phyloP scores from a whole-genome alignment of 2,888 invertebrate genomes.

The Ecliptopera silaceata region DNA sequence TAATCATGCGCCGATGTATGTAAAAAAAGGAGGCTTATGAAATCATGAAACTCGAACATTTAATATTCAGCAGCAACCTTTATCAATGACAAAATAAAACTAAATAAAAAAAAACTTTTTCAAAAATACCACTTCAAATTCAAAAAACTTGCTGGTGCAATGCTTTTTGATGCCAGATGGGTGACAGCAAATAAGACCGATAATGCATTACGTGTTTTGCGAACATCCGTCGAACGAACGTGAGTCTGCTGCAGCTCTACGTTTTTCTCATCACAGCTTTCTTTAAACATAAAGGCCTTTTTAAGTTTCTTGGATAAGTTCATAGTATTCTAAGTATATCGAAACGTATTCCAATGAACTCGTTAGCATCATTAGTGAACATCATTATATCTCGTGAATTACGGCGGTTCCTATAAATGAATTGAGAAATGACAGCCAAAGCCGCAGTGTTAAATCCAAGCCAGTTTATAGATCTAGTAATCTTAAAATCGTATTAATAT shows the following conservation, averaged over 20 bases:
- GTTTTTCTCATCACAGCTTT: not conserved
- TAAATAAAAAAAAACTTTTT: no score
- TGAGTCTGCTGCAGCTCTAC: not conserved
- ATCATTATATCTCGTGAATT: slow-evolving; percentile 10
- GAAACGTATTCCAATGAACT: slow-evolving; percentile 4
- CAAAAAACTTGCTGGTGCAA: slow-evolving; percentile 5
- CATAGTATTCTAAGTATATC: slow-evolving; percentile 1
- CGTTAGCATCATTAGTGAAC: slow-evolving; percentile 14
- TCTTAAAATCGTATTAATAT: not conserved
- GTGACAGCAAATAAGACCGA: slow-evolving; percentile 3
- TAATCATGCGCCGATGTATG: no score
- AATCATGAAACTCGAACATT: no score
- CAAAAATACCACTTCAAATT: not conserved
- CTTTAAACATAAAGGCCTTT: not conserved
- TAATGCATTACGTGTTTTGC: slow-evolving; percentile 7
- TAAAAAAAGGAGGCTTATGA: no score
- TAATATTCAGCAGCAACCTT: no score
- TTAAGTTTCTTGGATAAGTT: not conserved
- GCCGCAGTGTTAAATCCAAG: slow-evolving; percentile 4
- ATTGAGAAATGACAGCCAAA: slow-evolving; percentile 14
- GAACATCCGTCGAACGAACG: not conserved
- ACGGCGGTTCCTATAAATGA: slow-evolving; percentile 8
- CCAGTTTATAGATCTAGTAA: slow-evolving; percentile 4
- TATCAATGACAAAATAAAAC: no score
- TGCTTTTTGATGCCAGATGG: slow-evolving; percentile 7